phyloP scores from a whole-genome alignment of 2,888 invertebrate genomes.

The Drosophila atripex region DNA sequence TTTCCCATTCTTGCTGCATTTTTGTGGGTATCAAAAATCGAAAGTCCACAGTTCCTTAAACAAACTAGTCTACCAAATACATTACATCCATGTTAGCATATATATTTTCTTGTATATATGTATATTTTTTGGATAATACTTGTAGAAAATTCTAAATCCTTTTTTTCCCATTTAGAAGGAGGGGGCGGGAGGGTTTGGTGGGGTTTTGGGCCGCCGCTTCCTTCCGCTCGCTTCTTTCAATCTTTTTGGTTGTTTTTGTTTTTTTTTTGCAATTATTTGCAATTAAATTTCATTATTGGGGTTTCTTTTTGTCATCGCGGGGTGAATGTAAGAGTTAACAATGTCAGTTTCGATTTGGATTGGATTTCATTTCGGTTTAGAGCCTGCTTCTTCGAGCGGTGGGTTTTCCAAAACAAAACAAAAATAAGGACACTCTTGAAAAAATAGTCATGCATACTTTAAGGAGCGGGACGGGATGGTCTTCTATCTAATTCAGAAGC shows the following conservation, averaged over 20 bases:
- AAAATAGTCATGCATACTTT: not conserved
- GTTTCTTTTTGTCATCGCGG: constrained; percentile 52
- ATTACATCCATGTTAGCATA: constrained; percentile 8
- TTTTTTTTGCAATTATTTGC: not conserved
- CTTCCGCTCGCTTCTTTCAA: constrained; percentile 3
- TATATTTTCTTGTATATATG: not conserved
- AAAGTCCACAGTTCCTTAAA: constrained; percentile 30
- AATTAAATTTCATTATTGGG: not conserved
- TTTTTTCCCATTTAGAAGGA: constrained; percentile 3
- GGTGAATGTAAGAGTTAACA: constrained; percentile 78
- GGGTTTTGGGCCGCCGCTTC: constrained; percentile 5
- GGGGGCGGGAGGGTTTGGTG: constrained; percentile 6
- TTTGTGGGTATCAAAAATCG: constrained; percentile 45
- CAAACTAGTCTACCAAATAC: constrained; percentile 3
- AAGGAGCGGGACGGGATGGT: not conserved
- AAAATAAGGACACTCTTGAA: not conserved
- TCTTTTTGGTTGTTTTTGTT: not conserved
- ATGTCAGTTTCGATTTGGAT: constrained; percentile 76
- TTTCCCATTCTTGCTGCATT: not conserved
- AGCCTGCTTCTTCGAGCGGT: constrained; percentile 39
- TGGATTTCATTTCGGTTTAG: constrained; percentile 17
- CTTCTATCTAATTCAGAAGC: not conserved
- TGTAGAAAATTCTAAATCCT: constrained; percentile 56
- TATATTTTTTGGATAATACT: constrained; percentile 55
- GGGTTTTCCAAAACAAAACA: constrained; percentile 35